Evolutionary conservation across 2,797 vertebrate species (phyloP), one percentile per base, ranked within the genome.

Genomic region (Enteromius anoplus): DNA sequence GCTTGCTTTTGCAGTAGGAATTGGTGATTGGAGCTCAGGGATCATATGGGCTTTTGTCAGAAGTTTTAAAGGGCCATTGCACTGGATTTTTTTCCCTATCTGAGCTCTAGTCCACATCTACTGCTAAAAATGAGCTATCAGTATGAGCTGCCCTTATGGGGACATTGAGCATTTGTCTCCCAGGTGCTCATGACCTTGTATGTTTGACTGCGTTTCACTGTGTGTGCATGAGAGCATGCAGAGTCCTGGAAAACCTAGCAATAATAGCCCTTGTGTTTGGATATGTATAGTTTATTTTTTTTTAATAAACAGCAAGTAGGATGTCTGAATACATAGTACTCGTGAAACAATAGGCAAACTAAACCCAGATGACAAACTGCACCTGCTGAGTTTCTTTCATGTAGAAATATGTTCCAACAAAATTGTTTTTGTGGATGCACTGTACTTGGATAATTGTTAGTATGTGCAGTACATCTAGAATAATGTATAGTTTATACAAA

Each of bases 11-110:
- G 94, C 94, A 91, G 92, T 86, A 93, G 93, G 92, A 94, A 90
- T 91, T 93, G 94, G 92, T 95, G 96, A 96, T 96, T 96, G 96
- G 95, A 95, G 96, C 94, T 93, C 91, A 49, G 93, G 94, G 95
- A 96, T 96, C 95, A 96, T 93, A 95, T 96, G 96, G 96, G 94
- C 94, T 95, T 93, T 94, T 94, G 96, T 95, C 93, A 92, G 93
- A 93, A 90, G 92, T 72, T 94, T 96, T 96, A 96, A 96, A 96
- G 96, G 92, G 95, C 94, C 95, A 96, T 91, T 88, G 89, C 90
- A 90, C 91, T 89, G 86, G 90, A 91, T 32, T 14, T 21, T 65
- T 3, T 1, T 4, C 3, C 15, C 42, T 3, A 2, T 45, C 68
- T 73, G 53, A 34, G 69, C 47, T 72, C 19, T 55, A 73, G 17